Evolutionary conservation across 1,140 invertebrate genomes (phyloP), one percentile per base, ranked within the genome.

Genomic region (Delia radicum): DNA sequence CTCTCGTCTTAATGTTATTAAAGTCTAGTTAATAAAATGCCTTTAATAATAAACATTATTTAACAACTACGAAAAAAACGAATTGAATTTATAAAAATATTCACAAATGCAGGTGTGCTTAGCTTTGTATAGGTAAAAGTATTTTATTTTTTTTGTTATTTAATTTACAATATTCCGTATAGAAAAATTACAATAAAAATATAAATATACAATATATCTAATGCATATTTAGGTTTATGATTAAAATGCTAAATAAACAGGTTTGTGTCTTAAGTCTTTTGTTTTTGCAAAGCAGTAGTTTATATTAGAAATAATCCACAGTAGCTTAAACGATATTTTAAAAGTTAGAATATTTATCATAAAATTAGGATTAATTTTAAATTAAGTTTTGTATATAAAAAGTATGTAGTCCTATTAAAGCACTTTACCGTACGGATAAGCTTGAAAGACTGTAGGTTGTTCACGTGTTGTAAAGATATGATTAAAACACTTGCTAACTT

Each of bases 1-100:
- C 24, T 55, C 48, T 55, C n/a, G n/a, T n/a, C n/a, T 55, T 55
- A 55, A 55, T 55, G 48, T 55, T 55, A 55, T 55, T 55, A 55
- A 55, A 55, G n/a, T 55, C 48, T 55, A 55, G 48, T 55, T 55
- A 55, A 55, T 55, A 55, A 55, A 55, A 55, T 55, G 48, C 21
- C 48, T 55, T 55, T 55, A 55, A 55, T 55, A 55, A 55, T 55
- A 55, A 55, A 55, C 48, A 55, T 55, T 55, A 55, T 55, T 55
- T 55, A 55, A 55, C 48, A 55, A 55, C 48, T 55, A 55, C 5
- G 21, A 55, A 55, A 55, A 55, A 55, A 55, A 55, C 6, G 10
- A 6, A 21, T 1, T 0, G 7, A 55, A n/a, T n/a, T n/a, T n/a
- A n/a, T n/a, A 55, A 55, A 55, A 55, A 55, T 21, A 55, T 21